Conservation (phyloP, 2,888 invertebrate genomes). For the Neoscelio sp. region DNA sequence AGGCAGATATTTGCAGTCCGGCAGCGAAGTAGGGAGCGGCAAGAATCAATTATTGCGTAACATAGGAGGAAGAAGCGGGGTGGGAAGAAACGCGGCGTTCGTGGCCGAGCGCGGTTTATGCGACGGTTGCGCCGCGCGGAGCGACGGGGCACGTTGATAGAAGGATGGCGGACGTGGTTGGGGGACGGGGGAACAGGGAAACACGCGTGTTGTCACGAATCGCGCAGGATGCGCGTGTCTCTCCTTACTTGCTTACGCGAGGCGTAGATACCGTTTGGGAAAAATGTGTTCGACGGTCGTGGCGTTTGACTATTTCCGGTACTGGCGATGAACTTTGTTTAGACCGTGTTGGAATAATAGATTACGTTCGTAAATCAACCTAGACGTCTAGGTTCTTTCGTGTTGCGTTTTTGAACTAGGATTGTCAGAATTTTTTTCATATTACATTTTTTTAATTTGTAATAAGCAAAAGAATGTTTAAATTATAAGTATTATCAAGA, state of each 20-base stretch:
- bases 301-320: constrained; percentile 55
- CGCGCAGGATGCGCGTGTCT: constrained; percentile 82
- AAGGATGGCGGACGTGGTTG: constrained; percentile 51
- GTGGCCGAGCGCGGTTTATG: constrained; percentile 30
- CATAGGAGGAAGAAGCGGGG: constrained; percentile 53
- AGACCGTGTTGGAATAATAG: constrained; percentile 47
- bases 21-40: constrained; percentile 48
- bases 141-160: constrained; percentile 54
- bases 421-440: too few species aligned
- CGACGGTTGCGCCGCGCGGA: constrained; percentile 21
- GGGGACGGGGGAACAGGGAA: constrained; percentile 57
- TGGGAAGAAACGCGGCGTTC: constrained; percentile 20
- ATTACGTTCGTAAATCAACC: constrained; percentile 37
- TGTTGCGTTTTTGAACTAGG: too few species aligned
- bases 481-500: too few species aligned
- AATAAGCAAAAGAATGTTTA: too few species aligned
- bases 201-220: constrained; percentile 80
- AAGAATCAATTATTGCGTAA: constrained; percentile 68
- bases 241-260: constrained; percentile 73
- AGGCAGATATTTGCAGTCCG: constrained; percentile 66
- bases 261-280: constrained; percentile 73
- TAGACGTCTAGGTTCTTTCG: too few species aligned
- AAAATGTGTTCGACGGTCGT: constrained; percentile 65
- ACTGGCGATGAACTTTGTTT: constrained; percentile 36
- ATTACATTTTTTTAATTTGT: too few species aligned